Evolutionary conservation across 2,797 vertebrate species (phyloP).

Genomic region (Danio aesculapii): DNA sequence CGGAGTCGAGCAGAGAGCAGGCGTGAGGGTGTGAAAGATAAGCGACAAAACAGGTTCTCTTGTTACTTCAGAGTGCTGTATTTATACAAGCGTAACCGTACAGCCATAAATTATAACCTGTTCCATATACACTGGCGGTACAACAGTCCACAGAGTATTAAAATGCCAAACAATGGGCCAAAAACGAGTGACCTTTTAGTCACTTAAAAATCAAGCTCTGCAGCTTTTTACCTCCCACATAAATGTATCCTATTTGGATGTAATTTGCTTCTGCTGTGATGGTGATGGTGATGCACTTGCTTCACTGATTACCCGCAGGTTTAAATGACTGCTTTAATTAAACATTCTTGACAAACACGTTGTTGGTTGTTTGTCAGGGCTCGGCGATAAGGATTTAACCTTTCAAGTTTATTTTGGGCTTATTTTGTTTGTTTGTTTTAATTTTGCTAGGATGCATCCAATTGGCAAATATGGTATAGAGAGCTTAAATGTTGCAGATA

Average conservation of each 20-base stretch:
- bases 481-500: too few relatives aligned
- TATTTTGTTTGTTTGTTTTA: not conserved
- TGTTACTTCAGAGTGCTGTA: slow-evolving; percentile 52
- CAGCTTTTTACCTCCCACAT: not conserved
- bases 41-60: slow-evolving; percentile 42
- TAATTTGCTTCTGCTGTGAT: slow-evolving; percentile 3
- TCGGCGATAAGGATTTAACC: not conserved
- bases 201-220: slow-evolving; percentile 27
- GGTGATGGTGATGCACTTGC: not conserved
- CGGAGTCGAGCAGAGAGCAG: slow-evolving; percentile 46
- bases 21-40: slow-evolving; percentile 45
- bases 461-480: not conserved
- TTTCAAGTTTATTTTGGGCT: too few relatives aligned
- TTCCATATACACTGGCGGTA: slow-evolving; percentile 30
- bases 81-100: slow-evolving; percentile 62
- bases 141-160: slow-evolving; percentile 53
- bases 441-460: not conserved
- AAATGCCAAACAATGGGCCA: slow-evolving; percentile 33
- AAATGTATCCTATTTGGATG: slow-evolving; percentile 24
- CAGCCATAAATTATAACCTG: slow-evolving; percentile 54
- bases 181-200: slow-evolving; percentile 50
- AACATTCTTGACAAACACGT: not conserved
- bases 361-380: not conserved
- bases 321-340: slow-evolving; percentile 24
- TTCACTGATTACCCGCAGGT: not conserved